Percentiles rank a stretch among this genome's conserved stretches.
These are phyloP conservation scores for Oopsacas minuta DNA, from an alignment of 37 sponge, comb jelly and placozoan species.

Conservation along the genomic window DNA sequence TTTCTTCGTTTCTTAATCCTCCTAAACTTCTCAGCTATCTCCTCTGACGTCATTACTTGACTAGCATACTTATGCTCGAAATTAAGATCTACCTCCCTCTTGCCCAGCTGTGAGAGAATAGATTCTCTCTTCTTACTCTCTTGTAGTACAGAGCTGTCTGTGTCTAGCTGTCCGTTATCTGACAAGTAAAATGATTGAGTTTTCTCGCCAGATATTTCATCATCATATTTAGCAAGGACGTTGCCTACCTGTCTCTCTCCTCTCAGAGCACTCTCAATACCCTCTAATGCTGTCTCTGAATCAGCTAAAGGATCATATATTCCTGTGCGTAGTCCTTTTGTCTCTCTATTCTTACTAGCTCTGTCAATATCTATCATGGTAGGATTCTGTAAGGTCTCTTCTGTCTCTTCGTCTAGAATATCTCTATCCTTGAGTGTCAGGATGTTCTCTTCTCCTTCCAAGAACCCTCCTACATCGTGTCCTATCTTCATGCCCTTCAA, in stretches of 20 bases:
- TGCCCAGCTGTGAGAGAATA: not conserved
- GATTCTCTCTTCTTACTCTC: not conserved
- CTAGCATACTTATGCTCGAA: not conserved
- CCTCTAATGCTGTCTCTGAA: not conserved
- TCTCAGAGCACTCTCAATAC: not conserved
- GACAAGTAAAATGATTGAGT: conserved; percentile 35
- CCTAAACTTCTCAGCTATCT: not conserved
- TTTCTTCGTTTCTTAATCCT: conserved; percentile 1
- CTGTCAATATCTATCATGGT: not conserved
- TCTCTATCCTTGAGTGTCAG: not conserved
- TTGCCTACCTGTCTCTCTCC: not conserved
- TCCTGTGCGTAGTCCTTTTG: not conserved
- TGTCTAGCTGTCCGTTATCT: not conserved
- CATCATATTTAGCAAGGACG: conserved; percentile 60
- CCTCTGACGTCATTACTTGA: conserved; percentile 1
- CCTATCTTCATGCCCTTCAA: conserved; percentile 2
- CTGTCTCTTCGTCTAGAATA: not conserved
- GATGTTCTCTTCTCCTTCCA: not conserved
- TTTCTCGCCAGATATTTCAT: conserved; percentile 76
- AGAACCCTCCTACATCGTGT: not conserved
- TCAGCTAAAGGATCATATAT: not conserved
- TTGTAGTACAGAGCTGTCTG: not conserved
- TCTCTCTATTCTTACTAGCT: not conserved
- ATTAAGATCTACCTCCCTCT: not conserved
- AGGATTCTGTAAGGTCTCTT: not conserved